Evolutionary conservation across 2,888 invertebrate species (phyloP).

Genomic region (Notocelia uddmanniana): DNA sequence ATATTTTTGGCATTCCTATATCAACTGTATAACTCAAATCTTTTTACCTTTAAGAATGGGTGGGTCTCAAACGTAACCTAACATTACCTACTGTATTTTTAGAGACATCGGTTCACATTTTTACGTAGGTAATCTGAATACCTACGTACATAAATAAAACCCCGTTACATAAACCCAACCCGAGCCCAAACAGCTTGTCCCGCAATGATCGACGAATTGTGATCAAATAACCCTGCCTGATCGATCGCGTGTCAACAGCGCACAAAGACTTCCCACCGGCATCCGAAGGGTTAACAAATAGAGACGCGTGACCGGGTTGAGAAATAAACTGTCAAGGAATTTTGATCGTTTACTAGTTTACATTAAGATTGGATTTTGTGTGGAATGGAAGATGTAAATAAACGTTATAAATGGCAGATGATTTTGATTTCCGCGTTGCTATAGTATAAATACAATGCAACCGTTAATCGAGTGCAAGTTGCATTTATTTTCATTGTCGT

Average conservation of each 20-base stretch:
- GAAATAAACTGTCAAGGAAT: not conserved
- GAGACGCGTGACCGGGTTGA: constrained; percentile 36
- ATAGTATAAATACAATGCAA: constrained; percentile 13
- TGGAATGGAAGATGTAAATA: not conserved
- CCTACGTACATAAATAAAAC: constrained; percentile 1
- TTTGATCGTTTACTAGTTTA: not conserved
- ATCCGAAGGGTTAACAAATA: constrained; percentile 42
- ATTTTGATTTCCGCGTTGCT: constrained; percentile 36
- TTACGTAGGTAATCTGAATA: not conserved
- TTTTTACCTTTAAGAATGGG: too few relatives aligned
- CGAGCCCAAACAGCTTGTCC: constrained; percentile 10
- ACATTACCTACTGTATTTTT: not conserved
- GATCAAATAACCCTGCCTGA: constrained; percentile 35
- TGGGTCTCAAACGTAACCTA: too few relatives aligned
- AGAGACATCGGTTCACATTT: not conserved
- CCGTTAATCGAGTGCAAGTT: constrained; percentile 38
- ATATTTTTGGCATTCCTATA: too few relatives aligned
- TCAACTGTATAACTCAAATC: too few relatives aligned
- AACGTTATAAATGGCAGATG: constrained; percentile 37
- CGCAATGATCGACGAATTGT: constrained; percentile 32
- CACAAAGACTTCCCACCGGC: constrained; percentile 17
- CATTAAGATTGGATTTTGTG: constrained; percentile 2
- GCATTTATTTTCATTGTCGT: constrained; percentile 22
- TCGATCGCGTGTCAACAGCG: constrained; percentile 32
- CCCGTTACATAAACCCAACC: constrained; percentile 24